Base-by-base conservation (phyloP, 2,888 invertebrate genomes). In the Brachypterus glaber region DNA sequence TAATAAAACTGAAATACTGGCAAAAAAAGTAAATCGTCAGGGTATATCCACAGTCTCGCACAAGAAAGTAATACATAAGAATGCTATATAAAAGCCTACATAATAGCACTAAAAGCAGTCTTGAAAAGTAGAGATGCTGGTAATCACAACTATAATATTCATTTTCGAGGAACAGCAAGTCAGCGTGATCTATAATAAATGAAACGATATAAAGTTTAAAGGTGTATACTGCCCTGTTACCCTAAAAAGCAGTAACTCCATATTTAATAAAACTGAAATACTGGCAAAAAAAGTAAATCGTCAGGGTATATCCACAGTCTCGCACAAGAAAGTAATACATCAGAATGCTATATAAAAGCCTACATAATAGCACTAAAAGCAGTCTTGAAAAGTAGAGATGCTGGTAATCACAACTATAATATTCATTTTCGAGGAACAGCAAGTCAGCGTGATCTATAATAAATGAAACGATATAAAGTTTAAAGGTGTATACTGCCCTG, bases 71-170 rank as follows among this genome's bases (percentile, higher is more conserved):
- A 41, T 41, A 46, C 37, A 41, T 33, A 31, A 38, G 41, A 39
- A 41, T 41, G 36, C 29, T 41, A 34, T 34, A 40, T 35, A 34
- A 35, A 41, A 44, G 39, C 37, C 38, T 40, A 29, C 36, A 35
- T 33, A 40, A 44, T 36, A 40, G 31, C 17, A 36, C 32, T 40
- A 34, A 31, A 36, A 45, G 37, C 11, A 45, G 37, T 31, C 35
- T 42, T 43, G 33, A 40, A 25, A 32, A 33, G 25, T 37, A 37
- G 33, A 36, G 27, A 39, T 35, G 41, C n/a, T n/a, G n/a, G 44
- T 49, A 47, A 43, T 54, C 51, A 33, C 44, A 48, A 43, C 51
- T 55, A 37, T 45, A 52, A 44, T 52, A 52, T 47, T 53, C 51
- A 46, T 54, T 45, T 42, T 48, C 51, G 7, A 48, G 47, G 37